Evolutionary conservation across 1,140 invertebrate genomes (phyloP).

Genomic region (Zelostemma sp.): DNA sequence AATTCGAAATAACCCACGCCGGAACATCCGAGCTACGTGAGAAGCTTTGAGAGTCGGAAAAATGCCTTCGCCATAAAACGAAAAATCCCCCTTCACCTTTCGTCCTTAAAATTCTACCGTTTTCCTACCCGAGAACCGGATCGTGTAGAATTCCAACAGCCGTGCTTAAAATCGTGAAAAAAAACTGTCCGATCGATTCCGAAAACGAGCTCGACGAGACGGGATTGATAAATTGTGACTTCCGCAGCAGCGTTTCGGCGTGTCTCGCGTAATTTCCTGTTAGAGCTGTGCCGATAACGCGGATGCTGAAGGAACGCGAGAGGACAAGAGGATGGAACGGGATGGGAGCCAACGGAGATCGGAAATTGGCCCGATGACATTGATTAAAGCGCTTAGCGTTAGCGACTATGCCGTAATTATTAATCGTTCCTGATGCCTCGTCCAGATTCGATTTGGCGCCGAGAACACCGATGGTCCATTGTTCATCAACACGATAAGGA

Average conservation of each 20-base stretch:
- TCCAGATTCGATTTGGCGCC: constrained; percentile 55
- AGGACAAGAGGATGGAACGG: constrained; percentile 47
- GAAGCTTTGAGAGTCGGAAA: too few relatives aligned
- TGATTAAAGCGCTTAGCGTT: constrained; percentile 70
- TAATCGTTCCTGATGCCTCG: constrained; percentile 63
- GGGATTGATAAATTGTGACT: constrained; percentile 53
- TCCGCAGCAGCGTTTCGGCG: constrained; percentile 61
- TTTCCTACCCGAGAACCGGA: too few relatives aligned
- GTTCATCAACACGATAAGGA: constrained; percentile 6
- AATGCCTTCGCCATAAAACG: too few relatives aligned
- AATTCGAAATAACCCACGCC: not conserved
- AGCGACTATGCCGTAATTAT: constrained; percentile 67
- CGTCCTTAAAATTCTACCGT: too few relatives aligned
- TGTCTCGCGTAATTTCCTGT: constrained; percentile 63
- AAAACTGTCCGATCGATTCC: too few relatives aligned
- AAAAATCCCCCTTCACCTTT: not conserved
- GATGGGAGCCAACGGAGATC: constrained; percentile 62
- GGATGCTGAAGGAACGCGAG: constrained; percentile 32
- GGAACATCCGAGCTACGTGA: not conserved
- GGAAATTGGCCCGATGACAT: constrained; percentile 72
- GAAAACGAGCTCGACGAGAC: too few relatives aligned
- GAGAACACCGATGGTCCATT: constrained; percentile 30
- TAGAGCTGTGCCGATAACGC: constrained; percentile 52
- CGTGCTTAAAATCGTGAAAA: too few relatives aligned
- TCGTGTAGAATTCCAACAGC: too few relatives aligned